Evolutionary conservation across 23 tunicate genomes (phyloP).

Genomic region (Ascidia mentula): DNA sequence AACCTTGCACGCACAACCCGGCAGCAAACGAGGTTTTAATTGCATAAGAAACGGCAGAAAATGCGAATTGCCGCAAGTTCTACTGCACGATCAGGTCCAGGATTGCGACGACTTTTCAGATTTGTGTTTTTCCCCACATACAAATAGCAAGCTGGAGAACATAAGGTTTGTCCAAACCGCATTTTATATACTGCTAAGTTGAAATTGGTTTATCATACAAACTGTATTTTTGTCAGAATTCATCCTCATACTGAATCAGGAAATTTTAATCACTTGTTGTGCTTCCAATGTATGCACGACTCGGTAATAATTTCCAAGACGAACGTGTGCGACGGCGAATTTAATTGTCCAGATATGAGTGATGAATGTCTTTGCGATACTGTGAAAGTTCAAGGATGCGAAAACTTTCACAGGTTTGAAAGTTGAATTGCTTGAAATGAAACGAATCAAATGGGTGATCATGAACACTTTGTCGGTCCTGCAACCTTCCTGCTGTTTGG

Average conservation of each 20-base stretch:
- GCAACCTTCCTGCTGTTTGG: no score
- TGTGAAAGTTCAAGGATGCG: not conserved
- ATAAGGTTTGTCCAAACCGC: not conserved
- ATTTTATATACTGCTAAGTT: not conserved
- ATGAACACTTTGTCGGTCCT: no score
- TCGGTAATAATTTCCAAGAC: not conserved
- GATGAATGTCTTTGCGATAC: not conserved
- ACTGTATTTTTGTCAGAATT: not conserved
- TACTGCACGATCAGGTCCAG: conserved; percentile 31
- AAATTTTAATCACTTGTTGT: not conserved
- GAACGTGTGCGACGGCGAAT: not conserved
- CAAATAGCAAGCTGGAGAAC: no score
- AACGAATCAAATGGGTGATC: no score
- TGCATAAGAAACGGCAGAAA: conserved; percentile 33
- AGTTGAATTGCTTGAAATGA: no score
- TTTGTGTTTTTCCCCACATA: conserved; percentile 18
- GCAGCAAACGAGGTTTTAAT: conserved; percentile 39
- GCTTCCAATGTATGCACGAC: not conserved
- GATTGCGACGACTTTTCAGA: conserved; percentile 47
- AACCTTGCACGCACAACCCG: not conserved
- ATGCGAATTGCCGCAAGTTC: conserved; percentile 37
- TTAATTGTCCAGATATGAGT: not conserved
- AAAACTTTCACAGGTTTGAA: no score
- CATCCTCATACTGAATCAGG: not conserved
- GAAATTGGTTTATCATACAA: not conserved